Evolutionary conservation across 1,140 invertebrate species (phyloP).

Genomic region (Megalonaias nervosa): DNA sequence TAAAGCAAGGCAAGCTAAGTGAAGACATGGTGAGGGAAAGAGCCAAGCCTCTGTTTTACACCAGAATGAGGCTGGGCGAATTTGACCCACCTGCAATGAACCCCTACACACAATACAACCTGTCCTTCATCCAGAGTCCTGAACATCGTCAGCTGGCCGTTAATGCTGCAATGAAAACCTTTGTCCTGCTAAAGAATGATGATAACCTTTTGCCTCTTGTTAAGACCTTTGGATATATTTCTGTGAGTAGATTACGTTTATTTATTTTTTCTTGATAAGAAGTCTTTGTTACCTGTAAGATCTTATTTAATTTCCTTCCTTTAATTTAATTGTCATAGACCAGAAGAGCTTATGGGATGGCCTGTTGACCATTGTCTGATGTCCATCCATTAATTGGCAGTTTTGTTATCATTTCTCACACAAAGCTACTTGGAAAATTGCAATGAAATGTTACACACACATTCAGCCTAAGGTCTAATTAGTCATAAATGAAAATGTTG

Average conservation of each 20-base stretch:
- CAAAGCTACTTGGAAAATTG: too few species aligned
- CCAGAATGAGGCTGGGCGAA: constrained; percentile 65
- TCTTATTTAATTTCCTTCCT: too few species aligned
- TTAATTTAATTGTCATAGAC: too few species aligned
- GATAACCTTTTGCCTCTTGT: constrained; percentile 48
- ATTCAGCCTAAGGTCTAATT: too few species aligned
- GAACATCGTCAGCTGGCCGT: constrained; percentile 55
- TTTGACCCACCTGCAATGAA: constrained; percentile 67
- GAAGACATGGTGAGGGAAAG: constrained; percentile 45
- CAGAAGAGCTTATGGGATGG: too few species aligned
- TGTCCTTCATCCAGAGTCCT: constrained; percentile 56
- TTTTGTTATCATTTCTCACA: too few species aligned
- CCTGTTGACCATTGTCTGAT: too few species aligned
- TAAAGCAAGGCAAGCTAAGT: constrained; percentile 49
- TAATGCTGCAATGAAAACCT: constrained; percentile 59
- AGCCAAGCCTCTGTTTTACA: constrained; percentile 68
- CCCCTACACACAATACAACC: constrained; percentile 50
- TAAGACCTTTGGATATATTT: constrained; percentile 36
- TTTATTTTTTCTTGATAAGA: too few species aligned
- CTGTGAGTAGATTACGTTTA: constrained; percentile 26
- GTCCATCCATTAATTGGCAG: too few species aligned
- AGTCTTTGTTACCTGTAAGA: too few species aligned
- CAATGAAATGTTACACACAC: too few species aligned
- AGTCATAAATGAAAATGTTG: too few species aligned
- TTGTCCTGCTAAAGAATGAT: constrained; percentile 66